phyloP scores from a whole-genome alignment of 2,113 vertebrate genomes.

The Coryphaenoides rupestris region DNA sequence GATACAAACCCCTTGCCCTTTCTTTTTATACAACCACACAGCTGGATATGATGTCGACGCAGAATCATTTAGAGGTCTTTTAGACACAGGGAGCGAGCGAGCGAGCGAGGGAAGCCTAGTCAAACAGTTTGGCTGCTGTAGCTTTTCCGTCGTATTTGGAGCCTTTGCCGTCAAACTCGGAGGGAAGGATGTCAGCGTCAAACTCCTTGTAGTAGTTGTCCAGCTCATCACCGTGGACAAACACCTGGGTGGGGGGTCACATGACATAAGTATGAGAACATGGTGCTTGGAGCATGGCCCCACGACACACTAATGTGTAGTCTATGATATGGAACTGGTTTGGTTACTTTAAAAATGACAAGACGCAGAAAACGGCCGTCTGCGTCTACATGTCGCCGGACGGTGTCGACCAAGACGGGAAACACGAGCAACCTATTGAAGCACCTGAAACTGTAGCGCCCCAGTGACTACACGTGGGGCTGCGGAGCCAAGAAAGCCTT shows the following conservation, averaged over 20 bases:
- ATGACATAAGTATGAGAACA: too few relatives aligned
- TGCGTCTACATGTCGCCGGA: too few relatives aligned
- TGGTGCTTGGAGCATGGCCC: too few relatives aligned
- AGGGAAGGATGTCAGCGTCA: slow-evolving; percentile 85
- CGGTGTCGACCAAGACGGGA: too few relatives aligned
- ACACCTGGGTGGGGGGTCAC: slow-evolving; percentile 79
- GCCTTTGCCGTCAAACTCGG: slow-evolving; percentile 87
- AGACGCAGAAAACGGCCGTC: too few relatives aligned
- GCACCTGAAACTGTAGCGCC: too few relatives aligned
- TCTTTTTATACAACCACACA: slow-evolving; percentile 30
- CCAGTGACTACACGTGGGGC: too few relatives aligned
- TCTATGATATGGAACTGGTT: too few relatives aligned
- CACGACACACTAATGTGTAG: too few relatives aligned
- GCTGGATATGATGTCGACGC: slow-evolving; percentile 14
- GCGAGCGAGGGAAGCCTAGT: slow-evolving; percentile 49
- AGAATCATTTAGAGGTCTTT: neutral
- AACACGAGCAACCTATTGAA: too few relatives aligned
- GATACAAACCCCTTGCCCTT: neutral
- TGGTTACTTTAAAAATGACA: too few relatives aligned
- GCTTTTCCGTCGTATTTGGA: slow-evolving; percentile 87
- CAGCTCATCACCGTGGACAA: slow-evolving; percentile 91
- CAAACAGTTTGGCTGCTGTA: slow-evolving; percentile 81
- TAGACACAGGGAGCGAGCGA: slow-evolving; percentile 29
- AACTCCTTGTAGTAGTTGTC: slow-evolving; percentile 91
- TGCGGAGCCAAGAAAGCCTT: too few relatives aligned